Evolutionary conservation across 2,888 invertebrate genomes (phyloP).

Genomic region (Steinernema carpocapsae): DNA sequence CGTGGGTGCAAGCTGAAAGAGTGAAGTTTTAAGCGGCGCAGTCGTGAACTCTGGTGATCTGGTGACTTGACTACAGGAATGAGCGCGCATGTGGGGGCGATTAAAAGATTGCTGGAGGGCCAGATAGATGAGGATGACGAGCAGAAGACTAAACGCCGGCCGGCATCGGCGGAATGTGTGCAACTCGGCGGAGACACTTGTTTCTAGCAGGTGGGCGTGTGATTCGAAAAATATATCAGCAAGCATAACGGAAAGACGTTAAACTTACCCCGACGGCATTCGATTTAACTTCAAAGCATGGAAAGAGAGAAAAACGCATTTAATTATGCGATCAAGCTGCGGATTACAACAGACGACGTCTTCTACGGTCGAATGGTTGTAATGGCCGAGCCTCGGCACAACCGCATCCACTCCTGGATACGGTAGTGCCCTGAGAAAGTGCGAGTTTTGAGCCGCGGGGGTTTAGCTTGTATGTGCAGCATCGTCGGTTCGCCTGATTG

Average conservation of each 20-base stretch:
- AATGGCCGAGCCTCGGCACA: too few relatives aligned
- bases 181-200: slow-evolving; percentile 32
- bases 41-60: background rate
- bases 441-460: too few relatives aligned
- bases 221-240: slow-evolving; percentile 27
- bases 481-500: too few relatives aligned
- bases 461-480: too few relatives aligned
- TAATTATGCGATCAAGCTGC: background rate
- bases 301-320: background rate
- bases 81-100: slow-evolving; percentile 30
- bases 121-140: background rate
- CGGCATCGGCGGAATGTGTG: slow-evolving; percentile 28
- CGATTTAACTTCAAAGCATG: slow-evolving; percentile 23
- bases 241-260: slow-evolving; percentile 7
- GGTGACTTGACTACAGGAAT: background rate
- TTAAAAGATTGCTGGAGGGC: slow-evolving; percentile 11
- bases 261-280: background rate
- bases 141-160: background rate
- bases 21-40: slow-evolving; percentile 1
- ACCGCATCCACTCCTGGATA: too few relatives aligned
- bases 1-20: slow-evolving; percentile 23
- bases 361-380: too few relatives aligned
- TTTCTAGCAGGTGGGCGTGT: slow-evolving; percentile 33
- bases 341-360: too few relatives aligned
- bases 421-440: too few relatives aligned